A percentile compares a stretch with the other conserved stretches of the same genome.
Evolutionary conservation across 2,888 invertebrate genomes (phyloP).

Genomic region (Cepaea hortensis): DNA sequence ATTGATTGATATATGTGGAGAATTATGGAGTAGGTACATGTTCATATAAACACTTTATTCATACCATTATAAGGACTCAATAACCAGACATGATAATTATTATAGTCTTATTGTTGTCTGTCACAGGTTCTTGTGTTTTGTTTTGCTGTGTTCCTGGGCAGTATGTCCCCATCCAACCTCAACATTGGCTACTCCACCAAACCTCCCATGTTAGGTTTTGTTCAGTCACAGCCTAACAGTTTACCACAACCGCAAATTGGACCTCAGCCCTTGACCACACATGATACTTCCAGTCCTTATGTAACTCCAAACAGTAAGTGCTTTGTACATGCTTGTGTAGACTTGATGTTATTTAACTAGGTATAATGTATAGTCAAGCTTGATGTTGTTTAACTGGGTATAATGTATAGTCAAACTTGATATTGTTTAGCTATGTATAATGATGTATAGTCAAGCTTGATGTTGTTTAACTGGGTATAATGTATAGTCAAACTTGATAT

Average conservation of each 20-base stretch:
- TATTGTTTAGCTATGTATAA: no score
- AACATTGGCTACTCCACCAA: slow-evolving; percentile 67
- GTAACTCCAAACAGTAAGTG: slow-evolving; percentile 71
- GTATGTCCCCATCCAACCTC: slow-evolving; percentile 68
- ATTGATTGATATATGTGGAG: no score
- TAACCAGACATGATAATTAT: no score
- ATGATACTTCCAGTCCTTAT: slow-evolving; percentile 59
- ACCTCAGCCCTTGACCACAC: slow-evolving; percentile 59
- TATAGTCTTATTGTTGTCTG: no score
- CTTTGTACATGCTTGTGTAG: background rate
- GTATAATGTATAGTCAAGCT: background rate
- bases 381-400: background rate
- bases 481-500: background rate
- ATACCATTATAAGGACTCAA: no score
- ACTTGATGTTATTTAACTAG: background rate
- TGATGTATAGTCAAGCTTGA: no score
- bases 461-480: background rate
- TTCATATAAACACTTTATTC: no score
- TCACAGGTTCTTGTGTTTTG: slow-evolving; percentile 72
- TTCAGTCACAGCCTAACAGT: slow-evolving; percentile 49
- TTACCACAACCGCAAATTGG: slow-evolving; percentile 62
- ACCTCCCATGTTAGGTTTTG: slow-evolving; percentile 49
- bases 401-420: no score
- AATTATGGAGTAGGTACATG: no score
- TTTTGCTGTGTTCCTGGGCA: slow-evolving; percentile 75